Percentiles rank a stretch among this genome's conserved stretches.
Conservation (phyloP, 2,113 vertebrate species). For the Gallinago undulata region DNA sequence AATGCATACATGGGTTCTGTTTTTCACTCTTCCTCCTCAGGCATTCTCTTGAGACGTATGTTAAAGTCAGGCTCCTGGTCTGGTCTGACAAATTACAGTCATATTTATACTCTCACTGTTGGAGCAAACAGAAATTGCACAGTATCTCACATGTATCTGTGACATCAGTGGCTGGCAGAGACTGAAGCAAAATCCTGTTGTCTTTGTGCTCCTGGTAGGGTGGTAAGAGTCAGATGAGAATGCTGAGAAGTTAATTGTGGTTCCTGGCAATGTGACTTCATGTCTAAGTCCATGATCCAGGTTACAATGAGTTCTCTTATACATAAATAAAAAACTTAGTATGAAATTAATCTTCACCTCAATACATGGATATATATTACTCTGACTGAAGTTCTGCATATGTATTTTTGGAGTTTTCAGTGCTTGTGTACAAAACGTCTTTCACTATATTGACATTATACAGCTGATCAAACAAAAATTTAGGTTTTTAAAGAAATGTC, state of each 20-base stretch:
- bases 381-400: neutral
- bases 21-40: neutral
- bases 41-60: neutral
- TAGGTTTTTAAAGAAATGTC: neutral
- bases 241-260: neutral
- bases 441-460: neutral
- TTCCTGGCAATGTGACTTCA: neutral
- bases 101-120: neutral
- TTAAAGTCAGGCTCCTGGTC: neutral
- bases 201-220: neutral
- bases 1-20: neutral
- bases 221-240: neutral
- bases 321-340: neutral
- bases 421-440: neutral
- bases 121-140: neutral
- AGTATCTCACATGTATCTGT: neutral
- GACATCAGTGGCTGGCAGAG: neutral
- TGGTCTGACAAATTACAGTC: neutral
- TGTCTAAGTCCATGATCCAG: neutral
- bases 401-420: neutral
- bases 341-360: neutral
- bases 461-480: neutral
- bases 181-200: neutral
- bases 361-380: neutral
- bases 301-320: neutral